Conservation (phyloP, 2,888 invertebrate genomes). For the Ceriagrion tenellum region DNA sequence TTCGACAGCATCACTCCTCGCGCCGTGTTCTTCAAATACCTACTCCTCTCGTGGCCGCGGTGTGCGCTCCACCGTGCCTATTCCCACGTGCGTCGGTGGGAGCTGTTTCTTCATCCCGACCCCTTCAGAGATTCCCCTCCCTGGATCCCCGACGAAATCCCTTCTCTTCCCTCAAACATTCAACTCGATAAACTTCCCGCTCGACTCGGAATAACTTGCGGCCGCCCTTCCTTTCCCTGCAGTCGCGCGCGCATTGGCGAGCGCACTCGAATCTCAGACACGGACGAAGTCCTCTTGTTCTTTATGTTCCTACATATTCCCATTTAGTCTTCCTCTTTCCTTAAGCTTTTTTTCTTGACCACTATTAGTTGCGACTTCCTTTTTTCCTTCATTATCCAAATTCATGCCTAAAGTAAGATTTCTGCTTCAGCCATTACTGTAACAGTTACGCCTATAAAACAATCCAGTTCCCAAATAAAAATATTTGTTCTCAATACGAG, state of each 20-base stretch:
- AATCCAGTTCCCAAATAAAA: too few species aligned
- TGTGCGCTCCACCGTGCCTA: background rate
- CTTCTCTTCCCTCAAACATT: background rate
- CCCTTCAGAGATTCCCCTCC: background rate
- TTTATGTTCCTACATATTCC: background rate
- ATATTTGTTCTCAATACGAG: too few species aligned
- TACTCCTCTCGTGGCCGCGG: background rate
- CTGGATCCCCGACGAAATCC: background rate
- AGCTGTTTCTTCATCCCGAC: background rate
- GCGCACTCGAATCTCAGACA: background rate
- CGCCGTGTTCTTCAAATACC: background rate
- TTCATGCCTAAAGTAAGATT: too few species aligned
- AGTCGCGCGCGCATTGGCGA: background rate
- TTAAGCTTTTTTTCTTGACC: too few species aligned
- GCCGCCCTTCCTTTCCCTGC: background rate
- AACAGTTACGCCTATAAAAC: too few species aligned
- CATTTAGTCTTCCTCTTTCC: too few species aligned
- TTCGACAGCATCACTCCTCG: conserved; percentile 62
- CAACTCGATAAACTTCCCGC: background rate
- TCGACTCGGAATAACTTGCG: background rate
- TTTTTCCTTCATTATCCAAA: too few species aligned
- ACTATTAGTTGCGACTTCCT: too few species aligned
- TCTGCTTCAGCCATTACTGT: too few species aligned
- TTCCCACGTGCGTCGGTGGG: background rate
- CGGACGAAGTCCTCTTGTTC: background rate